Conservation (phyloP, 1,140 invertebrate species). For the Drosophila miranda region DNA sequence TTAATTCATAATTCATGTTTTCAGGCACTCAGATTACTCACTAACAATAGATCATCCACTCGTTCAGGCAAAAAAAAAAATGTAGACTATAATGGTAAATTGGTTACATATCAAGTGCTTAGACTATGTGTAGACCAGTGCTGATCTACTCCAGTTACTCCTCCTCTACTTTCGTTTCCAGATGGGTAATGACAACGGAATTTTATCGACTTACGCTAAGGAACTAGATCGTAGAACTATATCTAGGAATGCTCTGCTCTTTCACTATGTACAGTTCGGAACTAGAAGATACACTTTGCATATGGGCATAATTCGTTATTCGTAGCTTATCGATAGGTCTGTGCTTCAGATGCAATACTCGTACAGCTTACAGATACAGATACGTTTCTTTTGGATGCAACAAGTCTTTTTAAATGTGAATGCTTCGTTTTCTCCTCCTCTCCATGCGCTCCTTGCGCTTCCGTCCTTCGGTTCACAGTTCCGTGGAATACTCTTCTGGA, state of each 20-base stretch:
- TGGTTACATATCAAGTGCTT: conserved; percentile 7
- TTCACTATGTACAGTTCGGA: conserved; percentile 62
- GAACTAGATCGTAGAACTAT: conserved; percentile 56
- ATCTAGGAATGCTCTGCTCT: conserved; percentile 24
- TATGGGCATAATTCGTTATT: conserved; percentile 63
- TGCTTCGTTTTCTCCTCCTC: conserved; percentile 50
- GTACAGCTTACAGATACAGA: conserved; percentile 57
- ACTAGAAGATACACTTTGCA: conserved; percentile 76
- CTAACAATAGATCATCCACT: not conserved
- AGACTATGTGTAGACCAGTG: conserved; percentile 13
- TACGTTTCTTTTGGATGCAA: conserved; percentile 79
- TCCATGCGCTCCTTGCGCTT: not conserved
- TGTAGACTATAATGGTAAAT: too few species aligned
- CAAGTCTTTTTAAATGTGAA: conserved; percentile 79
- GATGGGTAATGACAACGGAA: conserved; percentile 65
- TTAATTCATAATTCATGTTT: conserved; percentile 18
- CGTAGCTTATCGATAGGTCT: conserved; percentile 57
- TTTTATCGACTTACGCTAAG: conserved; percentile 54
- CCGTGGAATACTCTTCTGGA: conserved; percentile 80
- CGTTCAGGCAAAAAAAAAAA: not conserved
- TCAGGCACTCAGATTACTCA: conserved; percentile 40
- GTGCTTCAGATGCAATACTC: conserved; percentile 30
- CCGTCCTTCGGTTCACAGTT: conserved; percentile 60
- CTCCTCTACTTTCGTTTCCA: conserved; percentile 29
- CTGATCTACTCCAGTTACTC: conserved; percentile 5